Percentiles rank a stretch among this genome's conserved stretches.
Evolutionary conservation across 2,113 vertebrate species (phyloP).

Genomic region (Suricata suricatta): DNA sequence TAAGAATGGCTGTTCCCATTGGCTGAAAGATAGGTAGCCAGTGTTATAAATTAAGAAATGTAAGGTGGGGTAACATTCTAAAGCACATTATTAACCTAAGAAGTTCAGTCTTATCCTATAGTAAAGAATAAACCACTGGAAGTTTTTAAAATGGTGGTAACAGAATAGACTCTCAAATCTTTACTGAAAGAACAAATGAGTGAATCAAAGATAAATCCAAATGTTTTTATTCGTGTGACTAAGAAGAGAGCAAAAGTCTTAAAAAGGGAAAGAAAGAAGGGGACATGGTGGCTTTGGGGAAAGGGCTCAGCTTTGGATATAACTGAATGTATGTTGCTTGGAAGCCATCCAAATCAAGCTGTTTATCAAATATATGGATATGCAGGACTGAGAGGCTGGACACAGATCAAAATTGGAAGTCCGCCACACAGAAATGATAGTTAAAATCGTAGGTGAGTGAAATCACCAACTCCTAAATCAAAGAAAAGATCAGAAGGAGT

Average conservation of each 20-base stretch:
- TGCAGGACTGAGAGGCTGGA: neutral
- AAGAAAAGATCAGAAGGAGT: neutral
- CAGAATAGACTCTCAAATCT: neutral
- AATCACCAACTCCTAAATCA: neutral
- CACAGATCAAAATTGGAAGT: constrained; percentile 3
- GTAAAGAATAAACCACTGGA: neutral
- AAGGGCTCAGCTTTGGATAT: neutral
- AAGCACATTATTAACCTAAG: neutral
- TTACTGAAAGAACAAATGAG: constrained; percentile 21
- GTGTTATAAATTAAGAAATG: neutral
- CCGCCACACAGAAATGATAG: neutral
- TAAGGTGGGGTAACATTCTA: neutral
- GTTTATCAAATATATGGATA: constrained; percentile 12
- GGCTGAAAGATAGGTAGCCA: neutral
- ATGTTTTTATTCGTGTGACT: neutral
- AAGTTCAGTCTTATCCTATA: neutral
- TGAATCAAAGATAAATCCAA: constrained; percentile 15
- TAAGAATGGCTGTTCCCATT: neutral
- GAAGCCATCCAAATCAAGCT: neutral
- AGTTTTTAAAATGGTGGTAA: constrained; percentile 15
- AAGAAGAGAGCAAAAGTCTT: neutral
- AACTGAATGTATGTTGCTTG: neutral
- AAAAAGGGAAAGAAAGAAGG: neutral
- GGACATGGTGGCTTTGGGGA: neutral
- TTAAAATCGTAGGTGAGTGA: neutral